Evolutionary conservation across 2,888 invertebrate genomes (phyloP).

Genomic region (Acleris laterana): DNA sequence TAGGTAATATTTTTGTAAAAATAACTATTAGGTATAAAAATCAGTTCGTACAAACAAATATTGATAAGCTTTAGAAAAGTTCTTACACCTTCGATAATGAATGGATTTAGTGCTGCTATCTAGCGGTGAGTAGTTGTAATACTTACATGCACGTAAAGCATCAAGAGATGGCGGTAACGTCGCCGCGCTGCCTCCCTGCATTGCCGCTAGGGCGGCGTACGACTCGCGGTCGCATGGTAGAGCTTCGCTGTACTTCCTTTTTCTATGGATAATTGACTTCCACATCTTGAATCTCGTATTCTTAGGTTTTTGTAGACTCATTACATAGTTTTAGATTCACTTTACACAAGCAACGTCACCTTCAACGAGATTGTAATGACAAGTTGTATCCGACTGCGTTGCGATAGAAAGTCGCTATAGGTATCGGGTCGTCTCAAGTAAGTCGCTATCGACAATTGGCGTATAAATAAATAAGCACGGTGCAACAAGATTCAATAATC

Average conservation of each 20-base stretch:
- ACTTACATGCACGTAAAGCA: constrained; percentile 80
- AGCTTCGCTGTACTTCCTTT: constrained; percentile 76
- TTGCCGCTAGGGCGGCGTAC: constrained; percentile 76
- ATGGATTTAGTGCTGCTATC: constrained; percentile 52
- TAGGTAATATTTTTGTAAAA: too few species aligned
- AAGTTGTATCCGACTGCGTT: constrained; percentile 15
- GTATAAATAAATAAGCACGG: constrained; percentile 63
- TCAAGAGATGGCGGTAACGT: constrained; percentile 81
- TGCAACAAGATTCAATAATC: constrained; percentile 65
- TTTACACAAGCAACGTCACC: constrained; percentile 38
- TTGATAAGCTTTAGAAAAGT: too few species aligned
- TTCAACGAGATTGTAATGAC: constrained; percentile 16
- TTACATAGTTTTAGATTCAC: constrained; percentile 56
- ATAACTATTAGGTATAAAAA: too few species aligned
- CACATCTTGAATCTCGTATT: constrained; percentile 75
- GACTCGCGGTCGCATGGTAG: constrained; percentile 72
- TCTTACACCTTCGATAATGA: neutral
- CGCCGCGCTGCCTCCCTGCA: constrained; percentile 77
- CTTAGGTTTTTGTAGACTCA: constrained; percentile 76
- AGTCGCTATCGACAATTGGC: constrained; percentile 62
- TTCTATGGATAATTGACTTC: constrained; percentile 76
- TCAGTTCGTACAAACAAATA: too few species aligned
- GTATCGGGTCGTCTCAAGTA: constrained; percentile 38
- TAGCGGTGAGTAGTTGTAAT: constrained; percentile 65
- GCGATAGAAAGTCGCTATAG: constrained; percentile 2